Conservation (phyloP, 2,797 vertebrate species). For the Geotrypetes seraphini region DNA sequence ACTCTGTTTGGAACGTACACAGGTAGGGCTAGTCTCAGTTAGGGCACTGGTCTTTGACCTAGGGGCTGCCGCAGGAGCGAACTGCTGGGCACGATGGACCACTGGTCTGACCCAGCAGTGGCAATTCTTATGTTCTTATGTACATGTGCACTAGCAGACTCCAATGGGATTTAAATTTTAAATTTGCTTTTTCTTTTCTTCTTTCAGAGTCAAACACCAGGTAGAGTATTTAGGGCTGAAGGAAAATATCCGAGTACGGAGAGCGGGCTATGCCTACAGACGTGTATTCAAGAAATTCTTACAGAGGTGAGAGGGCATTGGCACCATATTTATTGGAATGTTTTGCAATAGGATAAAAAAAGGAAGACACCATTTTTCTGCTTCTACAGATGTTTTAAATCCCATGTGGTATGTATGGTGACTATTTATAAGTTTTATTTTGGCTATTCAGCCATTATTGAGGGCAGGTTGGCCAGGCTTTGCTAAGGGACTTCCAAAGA, state of each 20-base stretch:
- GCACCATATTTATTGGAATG: background rate
- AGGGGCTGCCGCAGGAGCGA: too few relatives aligned
- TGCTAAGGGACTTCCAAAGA: background rate
- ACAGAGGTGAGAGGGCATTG: slow-evolving; percentile 63
- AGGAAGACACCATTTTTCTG: background rate
- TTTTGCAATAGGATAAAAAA: background rate
- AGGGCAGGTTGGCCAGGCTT: background rate
- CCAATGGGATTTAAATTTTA: too few relatives aligned
- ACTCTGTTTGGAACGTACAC: too few relatives aligned
- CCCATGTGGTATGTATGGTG: background rate
- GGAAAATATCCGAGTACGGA: slow-evolving; percentile 92
- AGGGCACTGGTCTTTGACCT: too few relatives aligned
- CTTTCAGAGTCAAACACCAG: slow-evolving; percentile 90
- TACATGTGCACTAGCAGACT: too few relatives aligned
- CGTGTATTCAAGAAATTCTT: slow-evolving; percentile 90
- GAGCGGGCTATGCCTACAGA: slow-evolving; percentile 94
- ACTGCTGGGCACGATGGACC: too few relatives aligned
- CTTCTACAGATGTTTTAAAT: too few relatives aligned
- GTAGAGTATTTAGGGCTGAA: slow-evolving; percentile 95
- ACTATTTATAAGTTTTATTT: background rate
- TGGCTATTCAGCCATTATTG: background rate
- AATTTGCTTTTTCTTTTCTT: too few relatives aligned
- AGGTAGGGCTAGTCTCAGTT: too few relatives aligned
- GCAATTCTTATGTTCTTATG: too few relatives aligned
- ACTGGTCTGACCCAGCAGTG: too few relatives aligned